phyloP scores from a whole-genome alignment of 2,797 vertebrate genomes.

The Alfaro cultratus region DNA sequence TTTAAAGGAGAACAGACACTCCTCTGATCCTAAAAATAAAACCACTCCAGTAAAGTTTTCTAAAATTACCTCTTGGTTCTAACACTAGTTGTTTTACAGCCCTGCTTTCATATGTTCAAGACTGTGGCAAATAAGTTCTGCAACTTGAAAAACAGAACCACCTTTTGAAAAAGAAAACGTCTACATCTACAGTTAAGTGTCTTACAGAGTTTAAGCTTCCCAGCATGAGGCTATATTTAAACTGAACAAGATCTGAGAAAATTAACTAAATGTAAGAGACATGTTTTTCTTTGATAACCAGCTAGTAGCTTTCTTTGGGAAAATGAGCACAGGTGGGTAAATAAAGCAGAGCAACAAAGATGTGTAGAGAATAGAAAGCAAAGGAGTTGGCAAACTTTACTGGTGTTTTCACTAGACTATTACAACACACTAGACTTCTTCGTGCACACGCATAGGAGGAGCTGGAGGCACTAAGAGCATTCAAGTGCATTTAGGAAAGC shows the following conservation, averaged over 20 bases:
- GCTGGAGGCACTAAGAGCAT: slow-evolving; percentile 74
- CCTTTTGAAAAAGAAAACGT: neutral
- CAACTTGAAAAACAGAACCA: neutral
- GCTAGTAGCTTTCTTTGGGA: neutral
- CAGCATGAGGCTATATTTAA: neutral
- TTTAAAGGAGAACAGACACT: neutral
- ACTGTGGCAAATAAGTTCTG: neutral
- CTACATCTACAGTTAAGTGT: neutral
- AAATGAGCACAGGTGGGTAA: neutral
- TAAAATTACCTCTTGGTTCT: neutral
- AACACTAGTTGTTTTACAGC: neutral
- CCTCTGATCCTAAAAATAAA: neutral
- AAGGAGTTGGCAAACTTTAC: neutral
- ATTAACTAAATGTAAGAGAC: neutral
- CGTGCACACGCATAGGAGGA: slow-evolving; percentile 59
- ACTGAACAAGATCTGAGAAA: neutral
- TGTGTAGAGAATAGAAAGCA: neutral
- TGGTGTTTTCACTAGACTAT: slow-evolving; percentile 39
- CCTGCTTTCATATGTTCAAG: neutral
- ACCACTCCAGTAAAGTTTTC: neutral
- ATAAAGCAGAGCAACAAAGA: neutral
- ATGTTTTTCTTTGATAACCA: neutral
- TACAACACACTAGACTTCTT: slow-evolving; percentile 54
- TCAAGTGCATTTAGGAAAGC: slow-evolving; percentile 76
- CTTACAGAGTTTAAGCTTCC: neutral